A percentile compares a stretch with the other conserved stretches of the same genome.
phyloP scores from a whole-genome alignment of 2,113 vertebrate genomes.

The Deroptyus accipitrinus region DNA sequence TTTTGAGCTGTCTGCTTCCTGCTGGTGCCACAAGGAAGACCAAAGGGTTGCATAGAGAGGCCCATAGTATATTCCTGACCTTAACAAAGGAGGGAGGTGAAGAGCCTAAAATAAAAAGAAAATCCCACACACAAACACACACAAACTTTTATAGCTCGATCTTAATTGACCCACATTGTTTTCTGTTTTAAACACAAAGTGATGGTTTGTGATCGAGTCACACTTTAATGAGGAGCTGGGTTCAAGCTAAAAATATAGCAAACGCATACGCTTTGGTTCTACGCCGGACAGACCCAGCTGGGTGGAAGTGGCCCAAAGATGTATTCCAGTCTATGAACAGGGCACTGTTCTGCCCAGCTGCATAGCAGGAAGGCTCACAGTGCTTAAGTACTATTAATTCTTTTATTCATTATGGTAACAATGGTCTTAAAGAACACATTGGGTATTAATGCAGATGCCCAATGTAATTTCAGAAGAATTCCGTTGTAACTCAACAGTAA shows the following conservation, averaged over 20 bases:
- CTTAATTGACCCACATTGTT: slow-evolving; percentile 40
- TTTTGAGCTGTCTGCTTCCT: slow-evolving; percentile 44
- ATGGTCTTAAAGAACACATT: slow-evolving; percentile 69
- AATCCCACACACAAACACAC: background rate
- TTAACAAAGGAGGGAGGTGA: background rate
- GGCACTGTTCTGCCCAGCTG: slow-evolving; percentile 79
- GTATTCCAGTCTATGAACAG: slow-evolving; percentile 72
- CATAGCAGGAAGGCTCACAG: slow-evolving; percentile 65
- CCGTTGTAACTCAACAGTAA: slow-evolving; percentile 57
- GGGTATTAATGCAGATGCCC: slow-evolving; percentile 47
- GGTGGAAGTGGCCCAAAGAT: slow-evolving; percentile 45
- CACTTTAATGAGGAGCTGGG: slow-evolving; percentile 23
- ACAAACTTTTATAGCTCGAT: background rate
- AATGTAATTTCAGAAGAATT: slow-evolving; percentile 74
- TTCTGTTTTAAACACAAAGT: slow-evolving; percentile 61
- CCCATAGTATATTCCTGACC: background rate
- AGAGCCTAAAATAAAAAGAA: background rate
- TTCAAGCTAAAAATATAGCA: slow-evolving; percentile 68
- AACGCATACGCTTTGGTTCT: slow-evolving; percentile 16
- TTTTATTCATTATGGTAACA: slow-evolving; percentile 68
- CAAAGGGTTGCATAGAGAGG: background rate
- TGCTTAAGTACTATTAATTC: slow-evolving; percentile 58
- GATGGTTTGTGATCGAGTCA: slow-evolving; percentile 40
- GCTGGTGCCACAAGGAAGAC: background rate
- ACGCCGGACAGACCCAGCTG: slow-evolving; percentile 68